Evolutionary conservation across 2,888 invertebrate genomes (phyloP).

Genomic region (Philereme transversata): DNA sequence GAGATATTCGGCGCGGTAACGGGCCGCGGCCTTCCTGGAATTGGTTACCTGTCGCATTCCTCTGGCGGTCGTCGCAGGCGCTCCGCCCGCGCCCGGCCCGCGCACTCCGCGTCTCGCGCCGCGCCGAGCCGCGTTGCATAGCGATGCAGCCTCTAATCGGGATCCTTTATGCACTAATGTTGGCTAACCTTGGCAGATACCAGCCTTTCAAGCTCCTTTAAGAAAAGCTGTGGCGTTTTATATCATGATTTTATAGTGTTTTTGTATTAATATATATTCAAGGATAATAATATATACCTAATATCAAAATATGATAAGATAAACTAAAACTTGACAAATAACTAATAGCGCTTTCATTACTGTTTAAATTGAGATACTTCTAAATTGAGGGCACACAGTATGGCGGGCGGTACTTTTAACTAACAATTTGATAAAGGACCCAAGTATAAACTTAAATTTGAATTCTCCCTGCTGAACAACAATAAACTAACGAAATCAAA

Average conservation of each 20-base stretch:
- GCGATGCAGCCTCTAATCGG: conserved; percentile 64
- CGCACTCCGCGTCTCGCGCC: conserved; percentile 37
- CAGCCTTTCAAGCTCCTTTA: conserved; percentile 10
- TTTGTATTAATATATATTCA: no score
- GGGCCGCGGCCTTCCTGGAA: conserved; percentile 83
- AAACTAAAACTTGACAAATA: no score
- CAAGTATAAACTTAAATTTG: no score
- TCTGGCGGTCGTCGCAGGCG: conserved; percentile 66
- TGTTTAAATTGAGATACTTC: no score
- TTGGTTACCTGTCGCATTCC: conserved; percentile 84
- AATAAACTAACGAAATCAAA: no score
- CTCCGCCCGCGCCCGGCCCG: conserved; percentile 43
- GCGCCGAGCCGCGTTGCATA: conserved; percentile 50
- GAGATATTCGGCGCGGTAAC: conserved; percentile 84
- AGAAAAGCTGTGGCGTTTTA: conserved; percentile 1
- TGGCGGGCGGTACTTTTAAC: no score
- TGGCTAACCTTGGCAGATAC: conserved; percentile 32
- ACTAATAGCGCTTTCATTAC: no score
- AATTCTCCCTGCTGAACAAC: no score
- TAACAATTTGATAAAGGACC: no score
- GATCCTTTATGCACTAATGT: conserved; percentile 49
- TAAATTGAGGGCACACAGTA: no score
- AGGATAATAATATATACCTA: no score
- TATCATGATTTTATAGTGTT: neutral
- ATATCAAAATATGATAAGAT: no score